Percentiles rank a stretch among this genome's conserved stretches.
These are phyloP conservation scores for Sphenopsis melanotis DNA, from an alignment of 2,797 vertebrate genomes.

Conservation along the genomic window DNA sequence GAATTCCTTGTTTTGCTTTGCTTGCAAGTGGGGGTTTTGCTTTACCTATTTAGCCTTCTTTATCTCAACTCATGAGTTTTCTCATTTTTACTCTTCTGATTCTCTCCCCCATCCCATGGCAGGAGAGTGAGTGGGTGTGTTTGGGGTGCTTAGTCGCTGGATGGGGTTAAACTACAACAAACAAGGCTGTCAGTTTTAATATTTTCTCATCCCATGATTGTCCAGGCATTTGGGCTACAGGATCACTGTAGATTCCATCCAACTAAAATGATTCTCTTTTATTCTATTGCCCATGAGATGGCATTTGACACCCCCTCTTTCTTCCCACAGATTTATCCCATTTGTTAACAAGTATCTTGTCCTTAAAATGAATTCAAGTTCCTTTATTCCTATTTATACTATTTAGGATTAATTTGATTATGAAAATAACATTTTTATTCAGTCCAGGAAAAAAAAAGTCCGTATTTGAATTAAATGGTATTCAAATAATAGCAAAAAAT, in stretches of 20 bases:
- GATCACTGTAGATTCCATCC: neutral
- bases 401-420: neutral
- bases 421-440: neutral
- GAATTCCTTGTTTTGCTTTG: neutral
- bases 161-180: neutral
- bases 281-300: neutral
- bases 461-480: neutral
- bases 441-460: neutral
- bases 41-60: neutral
- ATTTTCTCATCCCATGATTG: neutral
- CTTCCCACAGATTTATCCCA: neutral
- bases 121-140: neutral
- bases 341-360: neutral
- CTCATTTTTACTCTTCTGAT: neutral
- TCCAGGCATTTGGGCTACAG: neutral
- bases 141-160: neutral
- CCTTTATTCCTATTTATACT: neutral
- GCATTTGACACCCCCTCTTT: neutral
- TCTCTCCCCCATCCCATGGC: neutral
- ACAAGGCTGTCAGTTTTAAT: neutral
- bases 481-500: neutral
- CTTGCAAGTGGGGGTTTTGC: neutral
- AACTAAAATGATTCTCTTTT: neutral
- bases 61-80: neutral
- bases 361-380: neutral